Conservation (phyloP, 1,140 invertebrate species). For the Philotrypesis tridentata region DNA sequence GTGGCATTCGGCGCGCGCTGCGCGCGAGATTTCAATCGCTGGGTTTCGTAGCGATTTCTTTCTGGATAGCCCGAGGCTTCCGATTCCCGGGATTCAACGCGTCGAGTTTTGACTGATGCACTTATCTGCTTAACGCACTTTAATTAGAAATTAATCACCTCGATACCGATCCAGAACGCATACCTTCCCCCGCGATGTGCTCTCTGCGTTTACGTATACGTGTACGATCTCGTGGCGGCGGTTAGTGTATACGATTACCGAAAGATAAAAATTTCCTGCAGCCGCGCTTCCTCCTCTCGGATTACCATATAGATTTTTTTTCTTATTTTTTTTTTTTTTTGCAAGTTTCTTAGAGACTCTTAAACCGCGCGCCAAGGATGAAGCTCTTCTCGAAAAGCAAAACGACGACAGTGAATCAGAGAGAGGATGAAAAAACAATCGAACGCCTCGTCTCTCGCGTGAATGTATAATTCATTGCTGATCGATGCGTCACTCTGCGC, state of each 20-base stretch:
- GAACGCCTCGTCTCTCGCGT: neutral
- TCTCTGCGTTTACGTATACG: no score
- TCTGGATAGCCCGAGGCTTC: no score
- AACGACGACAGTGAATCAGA: neutral
- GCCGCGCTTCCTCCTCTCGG: neutral
- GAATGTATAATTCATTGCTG: neutral
- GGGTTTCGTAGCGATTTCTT: neutral
- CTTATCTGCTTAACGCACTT: no score
- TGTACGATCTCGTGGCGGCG: no score
- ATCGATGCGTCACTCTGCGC: neutral
- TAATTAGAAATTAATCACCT: no score
- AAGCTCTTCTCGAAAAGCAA: neutral
- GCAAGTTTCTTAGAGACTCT: neutral
- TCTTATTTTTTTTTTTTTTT: no score
- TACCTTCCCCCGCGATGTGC: no score
- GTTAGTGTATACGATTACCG: no score
- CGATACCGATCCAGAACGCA: no score
- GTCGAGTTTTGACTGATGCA: neutral
- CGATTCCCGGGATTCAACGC: neutral
- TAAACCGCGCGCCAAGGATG: neutral
- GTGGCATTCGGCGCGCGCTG: no score
- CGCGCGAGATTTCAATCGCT: slow-evolving; percentile 26
- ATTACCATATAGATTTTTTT: no score
- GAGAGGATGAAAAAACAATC: neutral
- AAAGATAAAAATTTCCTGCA: neutral